Evolutionary conservation across 2,797 vertebrate species (phyloP).

Genomic region (Aulostomus chinensis): DNA sequence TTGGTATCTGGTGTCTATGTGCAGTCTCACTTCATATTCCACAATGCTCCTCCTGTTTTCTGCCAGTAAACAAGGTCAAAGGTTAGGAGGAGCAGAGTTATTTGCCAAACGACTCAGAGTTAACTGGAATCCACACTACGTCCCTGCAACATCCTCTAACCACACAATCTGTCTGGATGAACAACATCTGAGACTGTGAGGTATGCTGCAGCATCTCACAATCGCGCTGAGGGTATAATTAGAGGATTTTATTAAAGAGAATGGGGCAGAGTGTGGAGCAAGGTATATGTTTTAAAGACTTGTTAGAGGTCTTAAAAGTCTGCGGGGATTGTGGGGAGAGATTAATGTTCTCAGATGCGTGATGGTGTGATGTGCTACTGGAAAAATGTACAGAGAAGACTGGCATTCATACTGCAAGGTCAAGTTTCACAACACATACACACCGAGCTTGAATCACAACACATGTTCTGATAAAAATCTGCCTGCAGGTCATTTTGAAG

Average conservation of each 20-base stretch:
- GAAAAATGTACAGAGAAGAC: neutral
- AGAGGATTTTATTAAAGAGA: constrained; percentile 32
- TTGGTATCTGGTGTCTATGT: constrained; percentile 11
- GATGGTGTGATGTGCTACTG: neutral
- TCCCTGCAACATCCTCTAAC: constrained; percentile 13
- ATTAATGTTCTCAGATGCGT: no score
- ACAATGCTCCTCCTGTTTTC: constrained; percentile 22
- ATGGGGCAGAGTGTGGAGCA: constrained; percentile 11
- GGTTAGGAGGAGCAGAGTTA: constrained; percentile 8
- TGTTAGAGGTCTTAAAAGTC: constrained; percentile 2
- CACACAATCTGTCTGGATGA: neutral
- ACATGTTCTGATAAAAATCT: constrained; percentile 26
- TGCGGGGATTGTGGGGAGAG: no score
- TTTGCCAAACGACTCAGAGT: constrained; percentile 46
- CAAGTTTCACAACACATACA: neutral
- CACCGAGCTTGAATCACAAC: neutral
- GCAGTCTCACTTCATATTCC: constrained; percentile 7
- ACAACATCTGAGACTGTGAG: neutral
- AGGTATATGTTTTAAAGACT: constrained; percentile 26
- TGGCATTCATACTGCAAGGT: neutral
- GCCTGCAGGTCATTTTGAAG: constrained; percentile 10
- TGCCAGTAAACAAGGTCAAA: constrained; percentile 48
- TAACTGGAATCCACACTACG: constrained; percentile 31
- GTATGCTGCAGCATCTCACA: constrained; percentile 1
- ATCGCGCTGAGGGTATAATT: constrained; percentile 29